These are phyloP conservation scores for Percina caprodes DNA, from an alignment of 2,113 vertebrate genomes.

Conservation along the genomic window DNA sequence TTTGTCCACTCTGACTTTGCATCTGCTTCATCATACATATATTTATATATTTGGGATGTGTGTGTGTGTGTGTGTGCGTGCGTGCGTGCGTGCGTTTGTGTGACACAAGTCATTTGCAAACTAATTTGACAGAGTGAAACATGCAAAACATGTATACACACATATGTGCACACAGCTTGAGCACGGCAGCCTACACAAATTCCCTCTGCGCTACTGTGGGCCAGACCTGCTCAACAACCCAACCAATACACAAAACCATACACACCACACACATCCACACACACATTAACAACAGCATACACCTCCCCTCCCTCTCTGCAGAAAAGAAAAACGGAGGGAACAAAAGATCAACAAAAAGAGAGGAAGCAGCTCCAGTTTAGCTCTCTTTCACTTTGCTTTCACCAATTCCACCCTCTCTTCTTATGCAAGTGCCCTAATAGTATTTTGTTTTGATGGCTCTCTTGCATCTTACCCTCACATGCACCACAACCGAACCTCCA, in stretches of 20 bases:
- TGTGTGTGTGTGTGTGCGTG: background rate
- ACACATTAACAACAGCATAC: conserved; percentile 17
- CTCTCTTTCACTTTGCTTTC: conserved; percentile 2
- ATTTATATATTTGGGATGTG: background rate
- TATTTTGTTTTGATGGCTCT: conserved; percentile 44
- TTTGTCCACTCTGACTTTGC: no score
- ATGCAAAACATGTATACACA: conserved; percentile 5
- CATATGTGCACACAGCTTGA: conserved; percentile 1
- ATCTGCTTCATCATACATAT: no score
- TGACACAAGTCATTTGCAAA: conserved; percentile 6
- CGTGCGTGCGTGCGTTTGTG: conserved; percentile 1
- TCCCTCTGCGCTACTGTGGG: conserved; percentile 16
- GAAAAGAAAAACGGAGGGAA: conserved; percentile 32
- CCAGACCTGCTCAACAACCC: conserved; percentile 21
- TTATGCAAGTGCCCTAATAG: conserved; percentile 32
- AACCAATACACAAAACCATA: background rate
- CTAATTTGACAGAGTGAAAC: conserved; percentile 1
- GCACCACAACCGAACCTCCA: conserved; percentile 24
- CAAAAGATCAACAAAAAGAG: conserved; percentile 49
- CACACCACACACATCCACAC: background rate
- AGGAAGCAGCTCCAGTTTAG: conserved; percentile 25
- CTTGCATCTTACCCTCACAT: conserved; percentile 37
- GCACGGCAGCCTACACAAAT: conserved; percentile 25
- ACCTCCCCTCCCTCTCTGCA: conserved; percentile 42
- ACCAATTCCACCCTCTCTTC: background rate